Evolutionary conservation across 2,888 invertebrate genomes (phyloP), one percentile per base, ranked within the genome.

Genomic region (Aethes cnicana): DNA sequence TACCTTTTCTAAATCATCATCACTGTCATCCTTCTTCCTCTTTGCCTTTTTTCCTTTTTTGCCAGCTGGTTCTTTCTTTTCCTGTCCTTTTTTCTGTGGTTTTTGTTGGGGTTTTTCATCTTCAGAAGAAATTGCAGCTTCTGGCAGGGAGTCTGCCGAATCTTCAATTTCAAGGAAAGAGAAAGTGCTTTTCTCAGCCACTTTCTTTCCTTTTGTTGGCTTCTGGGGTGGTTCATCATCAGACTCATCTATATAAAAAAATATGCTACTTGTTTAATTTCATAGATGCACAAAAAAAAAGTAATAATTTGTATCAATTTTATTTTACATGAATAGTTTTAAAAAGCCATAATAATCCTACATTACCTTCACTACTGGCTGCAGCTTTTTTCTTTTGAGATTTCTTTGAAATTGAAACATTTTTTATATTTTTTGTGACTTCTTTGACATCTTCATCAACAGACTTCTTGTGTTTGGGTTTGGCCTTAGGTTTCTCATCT

Each of bases 1-100:
- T 54, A 95, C 94, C 80, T 95, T 95, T 68, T 96, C 96, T 54
- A 96, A 84, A 74, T 96, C 96, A 56, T 95, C 95, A 76, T 94
- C 94, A 69, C 95, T 95, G 47, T 94, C 94, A 65, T 94, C 92
- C 60, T 93, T 93, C 84, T 94, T 95, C 69, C 93, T 92, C 69
- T 92, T 93, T 3, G 91, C 81, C 77, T 94, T 95, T 71, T 95
- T 95, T 2, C 93, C 92, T 74, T 95, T 95, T 74, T 95, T 95
- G 12, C 92, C 92, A 47, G 79, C 76, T 47, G 81, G 73, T 58
- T 90, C 89, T 64, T 84, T 86, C 58, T 88, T 90, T 21, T 88
- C 85, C 63, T 74, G 82, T 48, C 69, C 61, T 62, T 83, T 90
- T 58, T 86, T 81, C 59, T 76, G 77, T 35, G 69, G 58, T 70